Percentiles rank a stretch among this genome's conserved stretches.
These are phyloP conservation scores for Drosophila nasuta DNA, from an alignment of 1,140 invertebrate genomes.

Conservation along the genomic window DNA sequence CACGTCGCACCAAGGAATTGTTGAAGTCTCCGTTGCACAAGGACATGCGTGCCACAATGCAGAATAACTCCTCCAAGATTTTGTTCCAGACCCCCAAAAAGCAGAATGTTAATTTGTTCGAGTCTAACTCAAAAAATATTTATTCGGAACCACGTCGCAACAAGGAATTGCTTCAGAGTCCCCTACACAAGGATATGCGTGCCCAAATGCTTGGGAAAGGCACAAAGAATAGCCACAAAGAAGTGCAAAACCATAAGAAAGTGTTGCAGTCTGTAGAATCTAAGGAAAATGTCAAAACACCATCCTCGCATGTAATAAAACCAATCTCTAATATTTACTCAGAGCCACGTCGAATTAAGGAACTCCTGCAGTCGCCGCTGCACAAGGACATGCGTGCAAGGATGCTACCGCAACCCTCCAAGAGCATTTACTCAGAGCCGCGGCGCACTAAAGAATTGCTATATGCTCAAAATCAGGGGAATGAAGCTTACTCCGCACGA, in stretches of 20 bases:
- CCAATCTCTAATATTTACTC: neutral
- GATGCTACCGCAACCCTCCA: too few relatives aligned
- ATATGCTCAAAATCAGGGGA: neutral
- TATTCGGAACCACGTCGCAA: neutral
- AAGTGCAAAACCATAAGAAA: neutral
- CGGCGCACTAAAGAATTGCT: neutral
- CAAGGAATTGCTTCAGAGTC: neutral
- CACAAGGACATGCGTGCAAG: conserved; percentile 7
- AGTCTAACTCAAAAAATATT: neutral
- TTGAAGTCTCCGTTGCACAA: neutral
- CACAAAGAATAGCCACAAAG: neutral
- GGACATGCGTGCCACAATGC: neutral
- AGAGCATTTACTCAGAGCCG: neutral
- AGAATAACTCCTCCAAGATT: neutral
- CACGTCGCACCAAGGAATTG: neutral
- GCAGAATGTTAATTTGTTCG: neutral
- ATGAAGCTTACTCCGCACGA: neutral
- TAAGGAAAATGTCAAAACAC: too few relatives aligned
- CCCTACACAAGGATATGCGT: conserved; percentile 2
- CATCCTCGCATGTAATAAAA: neutral
- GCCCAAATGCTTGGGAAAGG: neutral
- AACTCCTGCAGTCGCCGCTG: conserved; percentile 23
- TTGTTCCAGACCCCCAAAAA: neutral
- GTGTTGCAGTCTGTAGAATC: too few relatives aligned
- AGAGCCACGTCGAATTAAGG: conserved; percentile 13